A percentile compares a stretch with the other conserved stretches of the same genome.
phyloP scores from a whole-genome alignment of 2,888 invertebrate species.

The Drosophila lutescens region DNA sequence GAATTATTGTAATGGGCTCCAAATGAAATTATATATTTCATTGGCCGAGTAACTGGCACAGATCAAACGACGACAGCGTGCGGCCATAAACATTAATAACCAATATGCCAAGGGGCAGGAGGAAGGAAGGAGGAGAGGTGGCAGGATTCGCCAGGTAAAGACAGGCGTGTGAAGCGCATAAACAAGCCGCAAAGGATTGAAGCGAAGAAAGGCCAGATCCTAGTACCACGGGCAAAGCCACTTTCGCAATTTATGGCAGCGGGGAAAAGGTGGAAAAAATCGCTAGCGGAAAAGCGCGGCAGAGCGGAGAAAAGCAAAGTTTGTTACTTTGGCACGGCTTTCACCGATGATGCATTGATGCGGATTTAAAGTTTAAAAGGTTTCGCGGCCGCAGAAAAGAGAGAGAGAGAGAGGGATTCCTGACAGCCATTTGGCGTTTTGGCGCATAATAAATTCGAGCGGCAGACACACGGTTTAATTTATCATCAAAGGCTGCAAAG shows the following conservation, averaged over 20 bases:
- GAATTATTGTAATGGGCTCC: conserved; percentile 66
- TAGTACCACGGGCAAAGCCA: conserved; percentile 63
- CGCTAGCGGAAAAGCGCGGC: conserved; percentile 5
- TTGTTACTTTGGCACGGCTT: conserved; percentile 59
- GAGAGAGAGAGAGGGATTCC: conserved; percentile 24
- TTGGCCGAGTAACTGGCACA: conserved; percentile 51
- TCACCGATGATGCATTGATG: conserved; percentile 75
- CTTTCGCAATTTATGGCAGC: conserved; percentile 72
- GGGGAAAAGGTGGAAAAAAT: conserved; percentile 19
- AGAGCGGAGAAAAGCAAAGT: conserved; percentile 55
- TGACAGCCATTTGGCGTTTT: conserved; percentile 78
- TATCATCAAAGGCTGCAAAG: conserved; percentile 67
- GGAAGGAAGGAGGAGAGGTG: not conserved
- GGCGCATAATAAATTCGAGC: conserved; percentile 78
- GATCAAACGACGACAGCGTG: conserved; percentile 47
- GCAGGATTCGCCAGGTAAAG: conserved; percentile 35
- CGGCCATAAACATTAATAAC: conserved; percentile 71
- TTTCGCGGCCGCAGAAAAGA: conserved; percentile 59
- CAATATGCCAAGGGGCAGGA: conserved; percentile 53
- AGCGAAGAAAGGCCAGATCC: conserved; percentile 36
- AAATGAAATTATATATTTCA: conserved; percentile 68
- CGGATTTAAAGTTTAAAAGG: conserved; percentile 79
- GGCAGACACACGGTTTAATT: conserved; percentile 75
- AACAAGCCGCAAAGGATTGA: conserved; percentile 62
- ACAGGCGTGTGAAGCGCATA: conserved; percentile 75